phyloP scores from a whole-genome alignment of 1,140 invertebrate species.

The Heterodera carotae region DNA sequence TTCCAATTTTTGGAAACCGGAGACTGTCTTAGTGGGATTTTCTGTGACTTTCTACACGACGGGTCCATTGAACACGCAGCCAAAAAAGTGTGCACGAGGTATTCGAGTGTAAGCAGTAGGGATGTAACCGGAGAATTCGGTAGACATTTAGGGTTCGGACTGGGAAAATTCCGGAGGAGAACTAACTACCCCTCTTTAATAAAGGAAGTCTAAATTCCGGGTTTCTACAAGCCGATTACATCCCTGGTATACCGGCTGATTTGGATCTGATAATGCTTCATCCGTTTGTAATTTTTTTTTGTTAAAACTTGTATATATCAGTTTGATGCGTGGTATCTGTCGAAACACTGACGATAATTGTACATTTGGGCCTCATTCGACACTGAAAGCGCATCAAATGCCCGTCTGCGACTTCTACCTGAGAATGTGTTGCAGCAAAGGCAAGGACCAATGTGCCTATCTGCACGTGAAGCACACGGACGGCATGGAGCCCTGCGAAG shows the following conservation, averaged over 20 bases:
- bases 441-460: constrained; percentile 43
- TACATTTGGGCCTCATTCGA: constrained; percentile 35
- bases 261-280: too few relatives aligned
- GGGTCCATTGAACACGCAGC: constrained; percentile 37
- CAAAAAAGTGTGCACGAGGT: constrained; percentile 36
- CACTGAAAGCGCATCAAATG: constrained; percentile 40
- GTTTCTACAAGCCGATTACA: too few relatives aligned
- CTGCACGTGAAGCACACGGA: constrained; percentile 53
- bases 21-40: constrained; percentile 35
- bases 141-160: too few relatives aligned
- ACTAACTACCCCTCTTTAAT: too few relatives aligned
- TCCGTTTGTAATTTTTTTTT: constrained; percentile 1
- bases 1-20: constrained; percentile 39
- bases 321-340: constrained; percentile 45
- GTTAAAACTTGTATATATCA: constrained; percentile 19
- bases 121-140: too few relatives aligned
- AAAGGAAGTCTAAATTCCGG: too few relatives aligned
- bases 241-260: too few relatives aligned
- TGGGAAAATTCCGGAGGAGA: too few relatives aligned
- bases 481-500: constrained; percentile 30
- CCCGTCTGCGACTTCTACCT: constrained; percentile 52
- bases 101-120: constrained; percentile 30
- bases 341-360: constrained; percentile 47
- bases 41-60: constrained; percentile 43
- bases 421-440: constrained; percentile 33